phyloP scores from a whole-genome alignment of 2,113 vertebrate species.

The Hirundichthys speculiger region DNA sequence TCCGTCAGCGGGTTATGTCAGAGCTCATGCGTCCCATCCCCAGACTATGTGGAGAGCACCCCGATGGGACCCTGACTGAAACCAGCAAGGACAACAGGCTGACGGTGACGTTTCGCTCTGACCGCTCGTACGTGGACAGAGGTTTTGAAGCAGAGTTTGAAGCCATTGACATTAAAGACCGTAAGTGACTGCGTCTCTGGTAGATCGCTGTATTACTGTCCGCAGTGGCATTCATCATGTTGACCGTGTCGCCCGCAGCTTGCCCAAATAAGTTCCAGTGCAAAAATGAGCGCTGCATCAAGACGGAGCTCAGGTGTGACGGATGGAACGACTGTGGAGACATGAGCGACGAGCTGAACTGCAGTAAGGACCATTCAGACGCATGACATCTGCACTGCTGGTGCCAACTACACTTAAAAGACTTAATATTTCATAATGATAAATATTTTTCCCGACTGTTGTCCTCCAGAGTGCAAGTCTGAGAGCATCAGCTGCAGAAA shows the following conservation, averaged over 20 bases:
- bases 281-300: slow-evolving; percentile 83
- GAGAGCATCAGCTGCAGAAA: slow-evolving; percentile 85
- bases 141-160: slow-evolving; percentile 86
- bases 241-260: slow-evolving; percentile 70
- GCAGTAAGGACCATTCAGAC: slow-evolving; percentile 81
- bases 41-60: slow-evolving; percentile 86
- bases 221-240: neutral
- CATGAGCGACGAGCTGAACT: slow-evolving; percentile 85
- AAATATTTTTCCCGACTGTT: neutral
- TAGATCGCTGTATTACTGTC: neutral
- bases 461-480: slow-evolving; percentile 68
- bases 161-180: slow-evolving; percentile 83
- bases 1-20: neutral
- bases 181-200: slow-evolving; percentile 76
- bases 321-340: slow-evolving; percentile 94
- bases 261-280: slow-evolving; percentile 89
- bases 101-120: slow-evolving; percentile 83
- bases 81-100: slow-evolving; percentile 80
- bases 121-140: slow-evolving; percentile 85
- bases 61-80: slow-evolving; percentile 63
- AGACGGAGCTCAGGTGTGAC: slow-evolving; percentile 81
- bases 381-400: neutral
- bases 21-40: slow-evolving; percentile 3
- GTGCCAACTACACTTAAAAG: too few species aligned
- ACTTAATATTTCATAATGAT: neutral